phyloP scores from a whole-genome alignment of 1,140 invertebrate genomes.

The Dufourea novaeangliae region DNA sequence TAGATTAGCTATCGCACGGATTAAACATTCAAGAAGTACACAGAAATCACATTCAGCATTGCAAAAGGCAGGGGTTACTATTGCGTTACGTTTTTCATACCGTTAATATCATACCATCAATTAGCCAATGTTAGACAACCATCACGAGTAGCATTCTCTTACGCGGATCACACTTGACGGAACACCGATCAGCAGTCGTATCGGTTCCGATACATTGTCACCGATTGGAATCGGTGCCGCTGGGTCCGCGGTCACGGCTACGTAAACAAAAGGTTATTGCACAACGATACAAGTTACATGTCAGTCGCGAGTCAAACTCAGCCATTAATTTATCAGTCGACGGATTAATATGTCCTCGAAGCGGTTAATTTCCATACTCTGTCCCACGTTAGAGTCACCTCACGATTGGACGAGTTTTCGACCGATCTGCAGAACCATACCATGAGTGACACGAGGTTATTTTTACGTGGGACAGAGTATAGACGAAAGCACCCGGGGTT shows the following conservation, averaged over 20 bases:
- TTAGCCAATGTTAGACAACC: slow-evolving; percentile 55
- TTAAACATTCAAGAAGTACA: slow-evolving; percentile 39
- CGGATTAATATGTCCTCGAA: slow-evolving; percentile 36
- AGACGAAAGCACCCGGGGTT: slow-evolving; percentile 50
- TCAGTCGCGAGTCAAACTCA: neutral
- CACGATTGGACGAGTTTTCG: too few relatives aligned
- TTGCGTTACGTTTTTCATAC: slow-evolving; percentile 43
- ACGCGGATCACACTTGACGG: neutral
- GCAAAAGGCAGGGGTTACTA: slow-evolving; percentile 52
- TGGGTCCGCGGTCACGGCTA: neutral
- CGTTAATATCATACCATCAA: slow-evolving; percentile 16
- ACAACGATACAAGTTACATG: neutral
- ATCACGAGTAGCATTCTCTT: slow-evolving; percentile 4
- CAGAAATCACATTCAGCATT: slow-evolving; percentile 39
- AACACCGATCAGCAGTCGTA: neutral
- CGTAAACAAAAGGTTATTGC: neutral
- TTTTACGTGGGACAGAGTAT: too few relatives aligned
- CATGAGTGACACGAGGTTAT: too few relatives aligned
- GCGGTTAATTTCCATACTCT: slow-evolving; percentile 45
- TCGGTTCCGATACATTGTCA: neutral
- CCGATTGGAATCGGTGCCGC: neutral
- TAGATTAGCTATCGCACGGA: slow-evolving; percentile 19
- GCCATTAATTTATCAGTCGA: neutral
- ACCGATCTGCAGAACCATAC: too few relatives aligned
- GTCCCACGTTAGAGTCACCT: too few relatives aligned